A percentile compares a stretch with the other conserved stretches of the same genome.
Evolutionary conservation across 2,888 invertebrate genomes (phyloP).

Genomic region (Halictus quadricinctus): DNA sequence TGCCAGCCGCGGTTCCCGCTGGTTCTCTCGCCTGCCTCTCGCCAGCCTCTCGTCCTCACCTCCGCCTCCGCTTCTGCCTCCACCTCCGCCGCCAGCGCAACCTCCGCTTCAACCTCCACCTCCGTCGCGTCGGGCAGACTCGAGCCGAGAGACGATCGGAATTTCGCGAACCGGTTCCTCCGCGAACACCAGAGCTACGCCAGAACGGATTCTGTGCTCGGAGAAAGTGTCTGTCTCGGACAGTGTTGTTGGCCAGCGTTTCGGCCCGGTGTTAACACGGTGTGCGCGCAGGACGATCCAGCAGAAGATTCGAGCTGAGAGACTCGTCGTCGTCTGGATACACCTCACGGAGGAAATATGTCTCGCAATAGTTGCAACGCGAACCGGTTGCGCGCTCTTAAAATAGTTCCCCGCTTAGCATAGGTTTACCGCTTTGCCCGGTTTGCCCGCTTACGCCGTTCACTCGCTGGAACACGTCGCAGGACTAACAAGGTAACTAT

Average conservation of each 20-base stretch:
- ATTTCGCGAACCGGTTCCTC: slow-evolving; percentile 42
- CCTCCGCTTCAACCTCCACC: background rate
- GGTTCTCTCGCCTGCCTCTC: slow-evolving; percentile 8
- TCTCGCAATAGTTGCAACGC: slow-evolving; percentile 70
- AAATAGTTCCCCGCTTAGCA: slow-evolving; percentile 70
- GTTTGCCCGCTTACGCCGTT: slow-evolving; percentile 28
- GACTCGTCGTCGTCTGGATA: slow-evolving; percentile 46
- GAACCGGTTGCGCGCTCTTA: slow-evolving; percentile 73
- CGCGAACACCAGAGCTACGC: slow-evolving; percentile 21
- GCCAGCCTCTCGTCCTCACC: slow-evolving; percentile 20
- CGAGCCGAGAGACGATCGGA: slow-evolving; percentile 17
- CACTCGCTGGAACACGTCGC: slow-evolving; percentile 59
- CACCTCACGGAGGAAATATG: slow-evolving; percentile 61
- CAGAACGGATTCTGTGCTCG: slow-evolving; percentile 14
- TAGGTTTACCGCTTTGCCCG: slow-evolving; percentile 65
- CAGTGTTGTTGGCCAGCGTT: background rate
- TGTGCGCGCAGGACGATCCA: background rate
- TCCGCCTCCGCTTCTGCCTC: background rate
- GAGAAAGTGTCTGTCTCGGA: slow-evolving; percentile 40
- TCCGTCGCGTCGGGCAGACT: background rate
- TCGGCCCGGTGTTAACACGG: background rate
- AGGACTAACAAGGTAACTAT: slow-evolving; percentile 67
- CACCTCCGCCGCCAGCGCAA: background rate
- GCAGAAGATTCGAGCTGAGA: background rate
- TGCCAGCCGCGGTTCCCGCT: slow-evolving; percentile 17